These are phyloP conservation scores for Rhyacichthys aspro DNA, from an alignment of 2,797 vertebrate species.

Conservation along the genomic window DNA sequence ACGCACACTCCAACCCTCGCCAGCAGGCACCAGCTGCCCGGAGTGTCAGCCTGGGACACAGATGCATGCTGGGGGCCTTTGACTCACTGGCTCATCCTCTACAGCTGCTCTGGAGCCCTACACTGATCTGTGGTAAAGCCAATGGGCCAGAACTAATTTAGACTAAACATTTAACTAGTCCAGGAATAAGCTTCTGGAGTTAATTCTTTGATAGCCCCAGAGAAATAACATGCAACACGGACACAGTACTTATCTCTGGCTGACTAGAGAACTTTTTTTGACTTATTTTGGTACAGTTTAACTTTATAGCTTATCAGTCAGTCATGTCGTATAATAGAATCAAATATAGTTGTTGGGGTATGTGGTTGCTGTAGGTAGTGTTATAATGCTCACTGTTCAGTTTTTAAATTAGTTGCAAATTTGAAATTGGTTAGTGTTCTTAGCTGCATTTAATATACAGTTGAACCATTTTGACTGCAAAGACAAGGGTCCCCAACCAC, in stretches of 20 bases:
- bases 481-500: too few species aligned
- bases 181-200: conserved; percentile 11
- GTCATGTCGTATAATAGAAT: too few species aligned
- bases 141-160: conserved; percentile 11
- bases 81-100: conserved; percentile 6
- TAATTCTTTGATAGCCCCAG: conserved; percentile 6
- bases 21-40: conserved; percentile 63
- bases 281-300: too few species aligned
- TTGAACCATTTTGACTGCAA: too few species aligned
- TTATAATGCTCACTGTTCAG: too few species aligned
- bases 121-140: conserved; percentile 7
- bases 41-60: conserved; percentile 65
- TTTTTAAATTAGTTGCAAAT: too few species aligned
- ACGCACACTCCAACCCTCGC: conserved; percentile 59
- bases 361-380: too few species aligned
- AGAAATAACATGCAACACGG: background rate
- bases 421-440: too few species aligned
- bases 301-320: too few species aligned
- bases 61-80: conserved; percentile 41
- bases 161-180: background rate
- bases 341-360: too few species aligned
- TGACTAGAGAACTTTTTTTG: too few species aligned
- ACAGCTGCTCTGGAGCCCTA: conserved; percentile 28
- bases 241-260: background rate
- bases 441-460: too few species aligned